Base-by-base conservation (phyloP, 64 coral and sea anemone genomes). In the Actinia equina region DNA sequence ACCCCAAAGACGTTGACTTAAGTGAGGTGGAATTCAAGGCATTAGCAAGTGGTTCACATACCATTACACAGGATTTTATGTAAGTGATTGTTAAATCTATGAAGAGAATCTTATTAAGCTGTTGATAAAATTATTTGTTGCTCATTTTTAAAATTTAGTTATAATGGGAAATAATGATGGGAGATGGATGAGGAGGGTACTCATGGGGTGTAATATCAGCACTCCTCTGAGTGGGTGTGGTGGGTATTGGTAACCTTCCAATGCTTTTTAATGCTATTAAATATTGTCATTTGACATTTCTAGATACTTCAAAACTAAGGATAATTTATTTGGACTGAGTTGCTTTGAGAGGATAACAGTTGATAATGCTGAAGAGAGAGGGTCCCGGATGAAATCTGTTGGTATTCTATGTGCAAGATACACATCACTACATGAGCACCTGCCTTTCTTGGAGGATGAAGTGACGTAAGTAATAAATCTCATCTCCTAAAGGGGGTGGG, bases 351-450 rank as follows among this genome's bases (percentile, higher is more conserved):
- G 97, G 88, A 99, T 99, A 77, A 76, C 97, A 77, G 97, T 99
- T 67, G 97, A 99, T 82, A 99, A 95, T 88, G 88, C 93, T 54
- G 91, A 94, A 44, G 97, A 99, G 44, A 61, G 97, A 93, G 97
- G 97, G 46, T 94, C 97, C 18, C 76, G 97, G 46, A 99, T 99
- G 97, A 99, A 99, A 78, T 99, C 97, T 88, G 97, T 99, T 84
- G 97, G 97, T 8, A 99, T 99, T 87, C 70, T 99, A 1, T 99
- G 97, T 91, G 91, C 97, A 60, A 95, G 80, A 80, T 99, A 99
- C 78, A 99, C 93, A 45, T 99, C 97, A 55, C 77, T 99, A 14
- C 97, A 99, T 95, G 97, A 99, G 90, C 97, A 99, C 86, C 91
- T 99, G 86, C 18, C 90, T 53, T 99, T 99, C 64, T 85, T 99